These are phyloP conservation scores for Caenorhabditis imperialis DNA, from an alignment of 2,888 invertebrate species.

Conservation along the genomic window DNA sequence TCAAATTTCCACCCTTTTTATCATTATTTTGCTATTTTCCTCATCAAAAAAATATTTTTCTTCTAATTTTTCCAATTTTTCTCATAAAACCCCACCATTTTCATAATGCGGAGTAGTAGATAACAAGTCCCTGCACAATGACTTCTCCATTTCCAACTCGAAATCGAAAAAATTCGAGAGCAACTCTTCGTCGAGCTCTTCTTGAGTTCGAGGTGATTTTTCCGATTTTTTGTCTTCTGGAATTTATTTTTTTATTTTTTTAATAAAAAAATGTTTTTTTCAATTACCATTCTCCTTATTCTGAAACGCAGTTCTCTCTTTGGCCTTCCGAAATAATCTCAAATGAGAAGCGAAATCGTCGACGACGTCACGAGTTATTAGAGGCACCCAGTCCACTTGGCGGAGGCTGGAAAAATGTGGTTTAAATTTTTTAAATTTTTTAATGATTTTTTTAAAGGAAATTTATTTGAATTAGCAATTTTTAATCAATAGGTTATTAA, in stretches of 20 bases:
- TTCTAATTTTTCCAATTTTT: too few relatives aligned
- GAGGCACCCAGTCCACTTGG: slow-evolving; percentile 90
- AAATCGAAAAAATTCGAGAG: slow-evolving; percentile 90
- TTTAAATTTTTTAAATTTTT: too few relatives aligned
- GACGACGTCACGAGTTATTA: slow-evolving; percentile 88
- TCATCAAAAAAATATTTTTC: background rate
- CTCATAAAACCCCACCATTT: slow-evolving; percentile 78
- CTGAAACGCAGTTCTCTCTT: slow-evolving; percentile 78
- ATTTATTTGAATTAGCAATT: too few relatives aligned
- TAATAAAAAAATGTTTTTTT: too few relatives aligned
- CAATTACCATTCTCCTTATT: slow-evolving; percentile 10
- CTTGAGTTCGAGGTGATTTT: background rate
- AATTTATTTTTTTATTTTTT: too few relatives aligned
- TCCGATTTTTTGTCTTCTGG: slow-evolving; percentile 2
- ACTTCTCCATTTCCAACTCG: slow-evolving; percentile 89
- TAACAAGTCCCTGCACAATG: slow-evolving; percentile 86
- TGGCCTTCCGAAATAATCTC: slow-evolving; percentile 87
- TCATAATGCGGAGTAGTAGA: slow-evolving; percentile 84
- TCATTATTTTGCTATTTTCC: too few relatives aligned
- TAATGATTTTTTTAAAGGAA: too few relatives aligned
- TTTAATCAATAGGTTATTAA: too few relatives aligned
- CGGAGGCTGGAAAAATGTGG: slow-evolving; percentile 71
- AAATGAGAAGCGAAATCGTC: slow-evolving; percentile 93
- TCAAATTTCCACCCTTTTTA: too few relatives aligned
- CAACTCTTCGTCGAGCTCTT: slow-evolving; percentile 79